Evolutionary conservation across 2,888 invertebrate genomes (phyloP), one percentile per base, ranked within the genome.

Genomic region (Ferdinandea cuprea): DNA sequence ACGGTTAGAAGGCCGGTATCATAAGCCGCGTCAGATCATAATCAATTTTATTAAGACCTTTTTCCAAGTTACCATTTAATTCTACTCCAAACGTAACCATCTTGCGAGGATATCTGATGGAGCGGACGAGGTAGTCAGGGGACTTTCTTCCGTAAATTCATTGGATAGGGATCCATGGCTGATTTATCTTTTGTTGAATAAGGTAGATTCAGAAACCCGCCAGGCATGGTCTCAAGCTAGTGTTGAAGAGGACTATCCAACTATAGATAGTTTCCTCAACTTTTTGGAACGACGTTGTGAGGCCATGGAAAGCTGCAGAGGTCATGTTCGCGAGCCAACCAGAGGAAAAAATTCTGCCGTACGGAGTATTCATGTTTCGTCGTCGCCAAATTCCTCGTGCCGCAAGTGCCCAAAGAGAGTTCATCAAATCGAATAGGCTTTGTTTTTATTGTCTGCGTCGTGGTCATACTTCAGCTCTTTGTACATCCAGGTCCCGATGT

Each of bases 61-160:
- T 28, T 37, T 54, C 9, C n/a, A 37, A 46, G 13, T 13, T 50
- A n/a, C 50, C 74, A 4, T 21, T 9, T 17, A 54, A 21, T 17
- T 28, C 13, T n/a, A 2, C 48, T 21, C n/a, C 19, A n/a, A 66
- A 66, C 35, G 59, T 42, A 9, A 7, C 3, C 6, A 21, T 11
- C 8, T 50, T 84, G 13, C 46, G 73, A 54, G 66, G 58, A 68
- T 73, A 5, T 28, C 63, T 0, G 65, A 78, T 13, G 59, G 63
- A 28, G 73, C 74, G 28, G n/a, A n/a, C n/a, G n/a, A n/a, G n/a
- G n/a, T n/a, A n/a, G n/a, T n/a, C n/a, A n/a, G n/a, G n/a, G n/a
- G n/a, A n/a, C n/a, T n/a, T n/a, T n/a, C n/a, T n/a, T n/a, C n/a
- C n/a, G n/a, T n/a, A n/a, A n/a, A n/a, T n/a, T n/a, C n/a, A n/a